Conservation (phyloP, 2,113 vertebrate genomes). For the Pseudorasbora parva region DNA sequence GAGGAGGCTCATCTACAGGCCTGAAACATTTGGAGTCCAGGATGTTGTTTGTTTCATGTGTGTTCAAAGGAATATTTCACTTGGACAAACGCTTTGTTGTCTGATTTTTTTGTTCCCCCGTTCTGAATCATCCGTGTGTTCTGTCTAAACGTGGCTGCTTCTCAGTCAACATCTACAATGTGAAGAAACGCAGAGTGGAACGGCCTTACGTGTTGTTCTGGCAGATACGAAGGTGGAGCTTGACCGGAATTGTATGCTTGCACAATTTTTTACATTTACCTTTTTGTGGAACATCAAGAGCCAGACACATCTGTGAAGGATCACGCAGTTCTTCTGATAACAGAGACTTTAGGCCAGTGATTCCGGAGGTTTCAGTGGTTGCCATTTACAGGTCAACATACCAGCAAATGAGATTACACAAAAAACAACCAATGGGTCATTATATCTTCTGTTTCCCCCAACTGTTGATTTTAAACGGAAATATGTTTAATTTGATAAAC, state of each 20-base stretch:
- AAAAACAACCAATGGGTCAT: conserved; percentile 16
- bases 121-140: conserved; percentile 63
- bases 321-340: conserved; percentile 48
- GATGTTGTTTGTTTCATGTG: conserved; percentile 27
- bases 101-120: conserved; percentile 17
- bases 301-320: conserved; percentile 64
- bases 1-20: conserved; percentile 49
- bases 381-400: conserved; percentile 58
- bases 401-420: conserved; percentile 56
- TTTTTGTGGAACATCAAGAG: conserved; percentile 60
- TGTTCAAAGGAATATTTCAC: conserved; percentile 61
- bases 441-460: not conserved
- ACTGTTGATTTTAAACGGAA: conserved; percentile 36
- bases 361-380: conserved; percentile 50
- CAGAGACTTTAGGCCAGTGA: conserved; percentile 28
- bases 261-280: conserved; percentile 62
- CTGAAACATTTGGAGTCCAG: conserved; percentile 48
- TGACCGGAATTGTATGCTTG: conserved; percentile 65
- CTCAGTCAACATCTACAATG: conserved; percentile 75
- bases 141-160: conserved; percentile 67
- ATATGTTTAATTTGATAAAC: conserved; percentile 8
- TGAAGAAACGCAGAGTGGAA: conserved; percentile 69
- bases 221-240: conserved; percentile 48
- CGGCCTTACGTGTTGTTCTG: conserved; percentile 43
- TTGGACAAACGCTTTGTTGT: conserved; percentile 56